Conservation (phyloP, 2,113 vertebrate species). For the Dicrurus megarhynchus region DNA sequence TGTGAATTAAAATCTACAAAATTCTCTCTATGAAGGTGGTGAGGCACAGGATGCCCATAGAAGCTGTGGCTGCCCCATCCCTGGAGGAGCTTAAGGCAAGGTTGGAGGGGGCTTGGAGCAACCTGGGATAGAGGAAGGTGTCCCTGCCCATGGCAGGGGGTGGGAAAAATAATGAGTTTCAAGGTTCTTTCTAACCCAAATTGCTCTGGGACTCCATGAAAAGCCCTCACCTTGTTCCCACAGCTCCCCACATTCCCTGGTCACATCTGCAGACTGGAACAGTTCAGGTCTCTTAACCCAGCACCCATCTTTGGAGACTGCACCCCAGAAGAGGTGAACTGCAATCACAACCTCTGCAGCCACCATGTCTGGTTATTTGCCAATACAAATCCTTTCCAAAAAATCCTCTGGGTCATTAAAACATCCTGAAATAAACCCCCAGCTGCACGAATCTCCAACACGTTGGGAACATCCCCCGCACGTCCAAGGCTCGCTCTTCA, state of each 20-base stretch:
- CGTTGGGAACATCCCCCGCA: accelerated
- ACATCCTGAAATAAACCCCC: not conserved
- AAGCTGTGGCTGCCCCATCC: not conserved
- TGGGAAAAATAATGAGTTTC: not conserved
- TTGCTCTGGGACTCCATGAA: not conserved
- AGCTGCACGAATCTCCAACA: accelerated
- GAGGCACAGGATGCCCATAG: not conserved
- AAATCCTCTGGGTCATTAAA: not conserved
- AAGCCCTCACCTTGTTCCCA: not conserved
- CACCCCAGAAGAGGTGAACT: not conserved
- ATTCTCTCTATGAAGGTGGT: not conserved
- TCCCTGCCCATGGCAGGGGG: not conserved
- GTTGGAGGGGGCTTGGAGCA: not conserved
- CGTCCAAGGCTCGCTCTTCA: accelerated
- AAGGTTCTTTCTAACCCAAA: not conserved
- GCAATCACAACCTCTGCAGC: not conserved
- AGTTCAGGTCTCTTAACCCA: not conserved
- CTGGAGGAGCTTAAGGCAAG: not conserved
- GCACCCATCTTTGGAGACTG: not conserved
- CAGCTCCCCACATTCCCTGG: not conserved
- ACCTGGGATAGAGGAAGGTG: not conserved
- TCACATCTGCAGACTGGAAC: not conserved
- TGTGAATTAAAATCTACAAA: accelerated
- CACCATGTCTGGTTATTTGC: not conserved
- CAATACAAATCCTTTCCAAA: not conserved